A percentile compares a stretch with the other conserved stretches of the same genome.
phyloP scores from a whole-genome alignment of 2,113 vertebrate species.

The Hepsetus odoe region DNA sequence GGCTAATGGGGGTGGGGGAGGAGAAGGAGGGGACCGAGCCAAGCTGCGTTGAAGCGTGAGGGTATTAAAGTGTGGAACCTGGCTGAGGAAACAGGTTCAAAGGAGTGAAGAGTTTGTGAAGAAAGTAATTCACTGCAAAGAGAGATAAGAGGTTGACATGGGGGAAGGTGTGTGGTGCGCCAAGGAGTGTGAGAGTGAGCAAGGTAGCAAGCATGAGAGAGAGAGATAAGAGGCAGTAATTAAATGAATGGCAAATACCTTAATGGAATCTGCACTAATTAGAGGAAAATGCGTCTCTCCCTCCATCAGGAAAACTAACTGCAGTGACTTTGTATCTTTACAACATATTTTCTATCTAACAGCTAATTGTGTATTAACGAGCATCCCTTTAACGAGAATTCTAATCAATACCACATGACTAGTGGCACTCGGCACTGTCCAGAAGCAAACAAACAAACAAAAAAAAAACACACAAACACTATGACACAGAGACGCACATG shows the following conservation, averaged over 20 bases:
- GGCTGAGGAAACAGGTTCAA: constrained; percentile 40
- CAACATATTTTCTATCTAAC: constrained; percentile 77
- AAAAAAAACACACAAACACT: constrained; percentile 21
- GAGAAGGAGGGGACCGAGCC: constrained; percentile 49
- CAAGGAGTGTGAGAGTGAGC: background rate
- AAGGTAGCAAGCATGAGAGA: constrained; percentile 45
- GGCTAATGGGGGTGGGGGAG: constrained; percentile 71
- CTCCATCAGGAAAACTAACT: constrained; percentile 78
- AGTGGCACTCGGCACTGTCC: constrained; percentile 63
- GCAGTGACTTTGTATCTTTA: constrained; percentile 79
- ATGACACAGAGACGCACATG: constrained; percentile 41
- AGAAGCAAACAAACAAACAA: background rate
- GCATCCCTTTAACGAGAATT: constrained; percentile 81
- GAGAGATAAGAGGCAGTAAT: constrained; percentile 67
- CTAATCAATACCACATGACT: constrained; percentile 67
- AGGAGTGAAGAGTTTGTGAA: background rate
- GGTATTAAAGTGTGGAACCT: constrained; percentile 58
- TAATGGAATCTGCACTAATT: constrained; percentile 72
- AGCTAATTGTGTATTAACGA: constrained; percentile 77
- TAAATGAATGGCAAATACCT: constrained; percentile 67
- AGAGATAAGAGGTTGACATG: constrained; percentile 54
- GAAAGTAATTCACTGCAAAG: constrained; percentile 44
- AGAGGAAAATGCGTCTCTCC: constrained; percentile 64
- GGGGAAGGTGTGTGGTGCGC: constrained; percentile 29
- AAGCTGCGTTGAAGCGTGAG: constrained; percentile 22